Base-by-base conservation (phyloP, 2,113 vertebrate species). In the Neomonachus schauinslandi region DNA sequence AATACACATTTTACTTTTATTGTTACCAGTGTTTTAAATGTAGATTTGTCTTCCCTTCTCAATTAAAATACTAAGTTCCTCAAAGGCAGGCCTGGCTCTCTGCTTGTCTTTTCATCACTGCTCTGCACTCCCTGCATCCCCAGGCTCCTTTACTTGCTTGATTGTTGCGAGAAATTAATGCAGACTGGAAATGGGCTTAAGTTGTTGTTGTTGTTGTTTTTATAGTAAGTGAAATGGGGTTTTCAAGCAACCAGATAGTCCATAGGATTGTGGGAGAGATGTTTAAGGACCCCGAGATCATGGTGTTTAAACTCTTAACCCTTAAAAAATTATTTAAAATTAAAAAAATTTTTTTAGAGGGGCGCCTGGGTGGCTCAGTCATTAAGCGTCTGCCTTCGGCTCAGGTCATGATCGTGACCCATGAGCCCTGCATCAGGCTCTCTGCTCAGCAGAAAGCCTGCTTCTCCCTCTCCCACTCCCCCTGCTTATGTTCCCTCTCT, bases 21-120 rank as follows among this genome's bases (percentile, higher is more conserved):
- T 51, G n/a, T 5, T 19, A 36, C 19, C 49, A 15, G 0, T 31
- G 28, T 24, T 79, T 53, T 0, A 15, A 1, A 2, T 22, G n/a
- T 5, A 31, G 80, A 0, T 74, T 31, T 49, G 19, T 84, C 22
- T 42, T 57, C 28, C 46, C 10, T 57, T 39, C 33, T 53, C 31
- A 76, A 11, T 21, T 10, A 33, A 5, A 21, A 15, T n/a, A 46
- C 36, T 22, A 26, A 46, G 53, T 33, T 65, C 63, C 49, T 71
- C 7, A 5, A 28, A 71, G 36, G 59, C 16, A 7, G 69, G 33
- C 85, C 8, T 0, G 5, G 22, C 46, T 84, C 18, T n/a, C 61
- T 2, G 2, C 19, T 0, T 57, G 33, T 61, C 28, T 12, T 33
- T 31, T 42, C 11, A 8, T 5, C 33, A 7, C 7, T 18, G 26